Evolutionary conservation across 2,797 vertebrate species (phyloP), one percentile per base, ranked within the genome.

Genomic region (Poeciliopsis gracilis): DNA sequence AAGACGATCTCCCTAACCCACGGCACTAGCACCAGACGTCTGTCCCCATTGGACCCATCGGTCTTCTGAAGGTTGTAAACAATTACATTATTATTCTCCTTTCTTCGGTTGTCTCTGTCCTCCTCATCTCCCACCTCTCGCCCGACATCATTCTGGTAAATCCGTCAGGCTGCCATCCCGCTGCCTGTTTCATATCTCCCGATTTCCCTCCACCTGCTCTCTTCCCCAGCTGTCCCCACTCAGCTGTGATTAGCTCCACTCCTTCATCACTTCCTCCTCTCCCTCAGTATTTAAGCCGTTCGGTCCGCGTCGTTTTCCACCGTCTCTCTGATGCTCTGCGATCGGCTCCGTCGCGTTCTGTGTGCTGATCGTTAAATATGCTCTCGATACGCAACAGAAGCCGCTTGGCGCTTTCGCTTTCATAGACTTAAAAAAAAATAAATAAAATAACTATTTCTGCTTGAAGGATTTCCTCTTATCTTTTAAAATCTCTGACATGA

Each of bases 351-450:
- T 28, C 13, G 4, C 25, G 0, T 57, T 57, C 53, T 57, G 25
- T 57, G 25, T 55, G n/a, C 25, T 3, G 1, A n/a, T 57, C 4
- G 0, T 57, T 15, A 28, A 57, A 57, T 15, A 13, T 57, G 25
- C n/a, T 57, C 55, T 57, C n/a, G 28, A 28, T 1, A 12, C 53
- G 11, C 53, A 12, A n/a, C 53, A 55, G 25, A 55, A n/a, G 5
- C 53, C 78, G 67, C 78, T 69, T 57, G 18, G 79, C 79, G 66
- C 41, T 87, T 72, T 71, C 43, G 81, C 81, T 81, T 84, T 86
- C 78, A 82, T 82, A 49, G 6, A 49, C 7, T 18, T 0, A 47
- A 18, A 46, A 45, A 45, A 46, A 47, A 18, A 46, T 13, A 45
- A 46, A 1, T 0, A 13, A 46, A 46, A 4, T 73, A 1, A 0